These are phyloP conservation scores for Hippocampus abdominalis DNA, from an alignment of 2,113 vertebrate genomes.

Conservation along the genomic window DNA sequence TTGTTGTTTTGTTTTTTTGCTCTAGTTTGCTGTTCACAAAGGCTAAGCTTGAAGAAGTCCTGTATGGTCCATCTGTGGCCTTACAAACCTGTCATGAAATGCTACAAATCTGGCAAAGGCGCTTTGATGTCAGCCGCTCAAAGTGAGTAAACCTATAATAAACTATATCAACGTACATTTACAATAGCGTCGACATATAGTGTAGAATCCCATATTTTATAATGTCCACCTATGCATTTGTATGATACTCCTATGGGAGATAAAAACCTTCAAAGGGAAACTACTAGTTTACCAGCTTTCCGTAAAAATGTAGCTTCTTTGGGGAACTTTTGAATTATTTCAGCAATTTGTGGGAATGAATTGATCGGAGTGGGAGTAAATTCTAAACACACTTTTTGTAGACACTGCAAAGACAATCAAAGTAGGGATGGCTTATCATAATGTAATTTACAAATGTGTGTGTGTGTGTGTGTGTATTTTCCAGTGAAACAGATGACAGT, in stretches of 20 bases:
- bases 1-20: background rate
- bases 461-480: conserved; percentile 41
- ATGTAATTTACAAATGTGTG: background rate
- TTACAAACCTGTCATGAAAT: conserved; percentile 89
- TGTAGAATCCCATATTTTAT: background rate
- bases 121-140: conserved; percentile 78
- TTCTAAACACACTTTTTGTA: too few relatives aligned
- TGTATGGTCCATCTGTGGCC: conserved; percentile 84
- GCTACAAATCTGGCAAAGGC: conserved; percentile 86
- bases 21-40: conserved; percentile 92
- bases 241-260: background rate
- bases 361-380: too few relatives aligned
- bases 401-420: too few relatives aligned
- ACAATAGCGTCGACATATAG: too few relatives aligned
- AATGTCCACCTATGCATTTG: background rate
- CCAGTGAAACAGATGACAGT: conserved; percentile 86
- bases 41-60: conserved; percentile 84
- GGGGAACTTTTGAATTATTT: too few relatives aligned
- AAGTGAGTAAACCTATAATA: conserved; percentile 68
- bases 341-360: too few relatives aligned
- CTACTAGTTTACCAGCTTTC: background rate
- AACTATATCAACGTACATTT: too few relatives aligned
- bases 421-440: too few relatives aligned
- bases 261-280: background rate
- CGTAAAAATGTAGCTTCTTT: too few relatives aligned